Conservation (phyloP, 2,888 invertebrate species). For the Horisme vitalbata region DNA sequence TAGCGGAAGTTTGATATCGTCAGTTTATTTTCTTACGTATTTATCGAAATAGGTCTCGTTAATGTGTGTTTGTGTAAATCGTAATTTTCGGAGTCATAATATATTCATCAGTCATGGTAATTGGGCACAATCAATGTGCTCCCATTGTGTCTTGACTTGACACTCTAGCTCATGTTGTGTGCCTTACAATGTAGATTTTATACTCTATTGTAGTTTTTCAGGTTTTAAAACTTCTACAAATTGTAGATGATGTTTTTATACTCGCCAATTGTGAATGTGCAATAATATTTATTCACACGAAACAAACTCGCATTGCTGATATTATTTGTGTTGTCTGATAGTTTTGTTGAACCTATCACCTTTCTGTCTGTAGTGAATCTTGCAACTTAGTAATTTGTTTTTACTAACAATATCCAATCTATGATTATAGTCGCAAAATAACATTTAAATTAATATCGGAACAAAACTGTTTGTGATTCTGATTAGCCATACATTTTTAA, state of each 20-base stretch:
- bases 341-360: slow-evolving; percentile 36
- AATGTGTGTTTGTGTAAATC: slow-evolving; percentile 73
- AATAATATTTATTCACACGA: slow-evolving; percentile 38
- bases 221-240: slow-evolving; percentile 22
- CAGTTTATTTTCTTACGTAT: slow-evolving; percentile 81
- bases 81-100: slow-evolving; percentile 62
- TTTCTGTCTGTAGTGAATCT: slow-evolving; percentile 40
- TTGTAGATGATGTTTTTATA: slow-evolving; percentile 33
- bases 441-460: slow-evolving; percentile 46
- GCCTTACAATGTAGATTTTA: slow-evolving; percentile 56
- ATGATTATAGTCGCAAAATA: slow-evolving; percentile 57
- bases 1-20: slow-evolving; percentile 67
- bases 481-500: slow-evolving; percentile 43
- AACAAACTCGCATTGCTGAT: slow-evolving; percentile 37
- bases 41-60: slow-evolving; percentile 76
- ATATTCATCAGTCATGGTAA: slow-evolving; percentile 25
- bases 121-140: slow-evolving; percentile 43
- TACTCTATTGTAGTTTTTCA: slow-evolving; percentile 30
- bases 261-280: slow-evolving; percentile 33
- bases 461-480: slow-evolving; percentile 51
- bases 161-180: slow-evolving; percentile 64
- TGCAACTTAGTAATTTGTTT: slow-evolving; percentile 49
- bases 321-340: slow-evolving; percentile 33
- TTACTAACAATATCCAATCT: slow-evolving; percentile 63
- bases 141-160: slow-evolving; percentile 50